Evolutionary conservation across 2,888 invertebrate genomes (phyloP).

Genomic region (Archips xylosteana): DNA sequence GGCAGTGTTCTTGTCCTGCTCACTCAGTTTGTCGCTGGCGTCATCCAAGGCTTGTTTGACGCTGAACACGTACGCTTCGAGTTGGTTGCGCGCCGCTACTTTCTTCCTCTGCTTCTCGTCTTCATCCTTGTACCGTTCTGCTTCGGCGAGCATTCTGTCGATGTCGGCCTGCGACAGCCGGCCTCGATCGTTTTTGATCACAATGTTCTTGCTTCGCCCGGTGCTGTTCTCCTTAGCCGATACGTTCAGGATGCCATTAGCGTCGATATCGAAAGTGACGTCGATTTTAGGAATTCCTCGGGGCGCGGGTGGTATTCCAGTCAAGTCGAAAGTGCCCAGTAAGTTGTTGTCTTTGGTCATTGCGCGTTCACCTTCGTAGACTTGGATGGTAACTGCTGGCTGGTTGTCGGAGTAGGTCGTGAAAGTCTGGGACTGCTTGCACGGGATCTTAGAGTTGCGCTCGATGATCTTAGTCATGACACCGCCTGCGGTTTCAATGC

Average conservation of each 20-base stretch:
- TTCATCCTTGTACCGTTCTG: conserved; percentile 87
- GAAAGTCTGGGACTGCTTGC: conserved; percentile 88
- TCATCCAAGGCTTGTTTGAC: conserved; percentile 87
- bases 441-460: conserved; percentile 87
- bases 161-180: conserved; percentile 91
- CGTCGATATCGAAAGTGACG: conserved; percentile 88
- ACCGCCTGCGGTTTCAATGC: conserved; percentile 90
- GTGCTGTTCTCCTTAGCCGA: conserved; percentile 87
- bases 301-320: conserved; percentile 87
- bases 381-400: conserved; percentile 87
- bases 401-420: conserved; percentile 92
- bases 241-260: conserved; percentile 91
- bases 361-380: conserved; percentile 89
- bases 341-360: conserved; percentile 90
- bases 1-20: conserved; percentile 82
- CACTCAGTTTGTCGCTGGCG: conserved; percentile 78
- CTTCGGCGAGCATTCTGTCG: conserved; percentile 89
- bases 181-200: conserved; percentile 91
- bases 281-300: conserved; percentile 86
- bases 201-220: conserved; percentile 88
- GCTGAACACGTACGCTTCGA: conserved; percentile 86
- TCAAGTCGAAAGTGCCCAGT: conserved; percentile 83
- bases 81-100: conserved; percentile 86
- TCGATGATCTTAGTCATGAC: conserved; percentile 90
- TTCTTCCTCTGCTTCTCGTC: conserved; percentile 87